Conservation (phyloP, 2,113 vertebrate genomes). For the Boleophthalmus pectinirostris region DNA sequence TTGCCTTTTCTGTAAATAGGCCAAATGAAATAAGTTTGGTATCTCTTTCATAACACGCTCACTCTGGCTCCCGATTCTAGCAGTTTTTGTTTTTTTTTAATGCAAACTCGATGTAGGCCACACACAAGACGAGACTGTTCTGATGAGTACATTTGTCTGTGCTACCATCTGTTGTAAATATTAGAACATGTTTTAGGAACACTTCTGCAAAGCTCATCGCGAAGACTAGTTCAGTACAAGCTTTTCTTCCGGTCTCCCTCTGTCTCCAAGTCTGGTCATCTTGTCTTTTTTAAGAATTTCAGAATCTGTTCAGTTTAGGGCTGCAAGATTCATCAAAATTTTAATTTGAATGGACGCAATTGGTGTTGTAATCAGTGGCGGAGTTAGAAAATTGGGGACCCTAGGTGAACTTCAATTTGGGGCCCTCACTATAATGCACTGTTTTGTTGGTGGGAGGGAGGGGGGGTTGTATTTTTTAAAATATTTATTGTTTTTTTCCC, state of each 20-base stretch:
- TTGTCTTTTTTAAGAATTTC: too few relatives aligned
- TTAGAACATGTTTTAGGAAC: slow-evolving; percentile 7
- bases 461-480: too few relatives aligned
- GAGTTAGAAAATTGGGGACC: too few relatives aligned
- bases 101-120: neutral
- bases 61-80: neutral
- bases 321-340: too few relatives aligned
- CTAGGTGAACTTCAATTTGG: too few relatives aligned
- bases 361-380: too few relatives aligned
- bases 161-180: slow-evolving; percentile 6
- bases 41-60: neutral
- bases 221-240: neutral
- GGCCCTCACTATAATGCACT: too few relatives aligned
- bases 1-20: neutral
- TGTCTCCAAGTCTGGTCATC: neutral
- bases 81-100: slow-evolving; percentile 1
- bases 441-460: too few relatives aligned
- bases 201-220: slow-evolving; percentile 11
- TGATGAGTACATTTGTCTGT: neutral
- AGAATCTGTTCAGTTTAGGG: too few relatives aligned
- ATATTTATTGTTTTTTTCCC: too few relatives aligned
- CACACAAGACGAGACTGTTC: neutral
- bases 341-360: too few relatives aligned
- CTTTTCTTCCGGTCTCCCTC: neutral
- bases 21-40: neutral